Evolutionary conservation across 1,140 invertebrate species (phyloP).

Genomic region (Drosophila mojavensis): DNA sequence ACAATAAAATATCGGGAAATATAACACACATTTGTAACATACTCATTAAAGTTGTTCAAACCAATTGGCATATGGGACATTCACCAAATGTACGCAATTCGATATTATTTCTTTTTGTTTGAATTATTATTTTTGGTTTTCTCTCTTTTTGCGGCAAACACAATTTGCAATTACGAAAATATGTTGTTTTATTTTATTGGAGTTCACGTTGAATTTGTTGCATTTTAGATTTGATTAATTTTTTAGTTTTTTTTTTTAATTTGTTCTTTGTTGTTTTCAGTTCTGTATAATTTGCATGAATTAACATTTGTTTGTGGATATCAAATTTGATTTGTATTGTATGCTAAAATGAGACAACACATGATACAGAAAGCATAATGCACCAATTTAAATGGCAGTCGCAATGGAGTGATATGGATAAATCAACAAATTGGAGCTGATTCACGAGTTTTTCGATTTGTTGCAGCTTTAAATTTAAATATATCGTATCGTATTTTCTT

Average conservation of each 20-base stretch:
- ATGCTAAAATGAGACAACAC: conserved; percentile 56
- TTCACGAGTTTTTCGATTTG: conserved; percentile 28
- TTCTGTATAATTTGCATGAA: conserved; percentile 61
- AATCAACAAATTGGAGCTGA: conserved; percentile 41
- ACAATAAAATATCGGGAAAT: conserved; percentile 10
- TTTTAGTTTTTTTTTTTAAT: conserved; percentile 34
- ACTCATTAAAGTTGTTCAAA: conserved; percentile 48
- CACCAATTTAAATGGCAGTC: conserved; percentile 30
- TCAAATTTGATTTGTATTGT: conserved; percentile 49
- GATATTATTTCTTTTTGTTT: conserved; percentile 24
- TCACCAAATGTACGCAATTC: conserved; percentile 70
- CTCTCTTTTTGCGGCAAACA: conserved; percentile 13
- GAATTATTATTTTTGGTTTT: conserved; percentile 31
- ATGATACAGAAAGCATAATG: conserved; percentile 42
- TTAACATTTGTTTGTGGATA: conserved; percentile 49
- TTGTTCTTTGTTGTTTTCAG: conserved; percentile 29
- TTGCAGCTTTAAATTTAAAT: conserved; percentile 2
- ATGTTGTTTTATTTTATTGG: conserved; percentile 31
- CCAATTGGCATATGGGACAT: conserved; percentile 84
- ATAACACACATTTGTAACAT: conserved; percentile 26
- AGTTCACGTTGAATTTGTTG: conserved; percentile 29
- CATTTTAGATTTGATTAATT: conserved; percentile 47
- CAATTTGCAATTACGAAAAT: conserved; percentile 27
- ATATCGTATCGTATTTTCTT: conserved; percentile 14
- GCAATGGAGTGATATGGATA: conserved; percentile 27